Base-by-base conservation (phyloP, 2,113 vertebrate species). In the Amphiprion ocellaris region DNA sequence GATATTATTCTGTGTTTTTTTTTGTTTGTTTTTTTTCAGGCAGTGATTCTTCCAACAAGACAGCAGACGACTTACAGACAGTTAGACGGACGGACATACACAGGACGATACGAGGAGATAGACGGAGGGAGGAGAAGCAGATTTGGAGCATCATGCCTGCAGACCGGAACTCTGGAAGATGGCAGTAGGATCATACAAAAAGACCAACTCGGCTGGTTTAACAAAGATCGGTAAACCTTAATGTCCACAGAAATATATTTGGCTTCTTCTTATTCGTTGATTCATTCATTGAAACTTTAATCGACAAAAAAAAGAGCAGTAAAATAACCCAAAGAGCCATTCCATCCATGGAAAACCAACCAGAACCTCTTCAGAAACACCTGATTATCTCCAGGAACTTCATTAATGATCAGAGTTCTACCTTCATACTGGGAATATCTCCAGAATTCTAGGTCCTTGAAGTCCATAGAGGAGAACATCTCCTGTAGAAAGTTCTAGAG, bases 221-320 rank as follows among this genome's bases (percentile, higher is more conserved):
- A 85, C 81, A 89, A 82, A 87, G 86, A 85, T 90, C 84, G 72
- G 87, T 86, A 87, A 91, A 91, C 88, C 77, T 89, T 84, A 87
- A 93, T 86, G 91, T 93, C 90, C 88, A 94, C 85, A 79, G 71
- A 91, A 93, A 93, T 92, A 91, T 91, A 94, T 94, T 95, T 95
- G 93, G 92, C 92, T 95, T 94, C 86, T 92, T 84, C 68, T 94
- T 88, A 83, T 92, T 87, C 79, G 66, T 93, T 93, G 92, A 89
- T 93, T 93, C 89, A 94, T 94, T 93, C 90, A 87, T 90, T 86
- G 74, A 86, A 79, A 87, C 85, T 87, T 82, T 81, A 77, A 74
- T 79, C 55, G 81, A 89, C 1, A 44, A 70, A 41, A 26, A 39
- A 78, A 81, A 84, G 72, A 7, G 37, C 63, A 75, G 58, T 21